Evolutionary conservation across 2,888 invertebrate genomes (phyloP), one percentile per base, ranked within the genome.

Genomic region (Andrena dorsata): DNA sequence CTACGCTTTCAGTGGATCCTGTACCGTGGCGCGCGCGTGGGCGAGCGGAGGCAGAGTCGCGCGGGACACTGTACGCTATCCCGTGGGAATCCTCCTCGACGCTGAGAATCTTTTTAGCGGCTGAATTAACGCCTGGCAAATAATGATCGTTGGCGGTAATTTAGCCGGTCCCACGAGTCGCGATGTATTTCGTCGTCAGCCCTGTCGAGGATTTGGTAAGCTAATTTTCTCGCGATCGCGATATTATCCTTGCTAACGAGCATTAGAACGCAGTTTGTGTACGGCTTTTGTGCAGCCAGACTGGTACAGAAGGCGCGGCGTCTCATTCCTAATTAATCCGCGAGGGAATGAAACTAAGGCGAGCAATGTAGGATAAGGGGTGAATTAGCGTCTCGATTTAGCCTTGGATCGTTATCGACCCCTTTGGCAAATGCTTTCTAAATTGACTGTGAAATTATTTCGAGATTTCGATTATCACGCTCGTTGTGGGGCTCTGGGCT

Each of bases 101-200:
- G 56, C 82, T 80, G 80, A 79, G 88, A 86, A 84, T 88, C 82
- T 83, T 77, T 83, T 86, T 88, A 84, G 88, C 82, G 65, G 66
- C 64, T 72, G 77, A 88, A 88, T 88, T 86, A 88, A 86, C 88
- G 74, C 72, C 74, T 35, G 75, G 64, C 84, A 47, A 78, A 84
- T 75, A 41, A 83, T 78, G 82, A 88, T 84, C 82, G 81, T 84
- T 78, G 79, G 76, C 47, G 10, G 87, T 86, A 86, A 88, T 88
- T 88, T 86, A 61, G 86, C 80, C 72, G 83, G 83, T 88, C 88
- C 82, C 88, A 86, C 86, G 86, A 77, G 66, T 69, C 80, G 68
- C 58, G 70, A 77, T 75, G 80, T 69, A 70, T 76, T 72, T 68
- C 79, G 53, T 74, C 56, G 76, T 66, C 64, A 73, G 28, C 76